Evolutionary conservation across 2,888 invertebrate species (phyloP).

Genomic region (Pammene aurita): DNA sequence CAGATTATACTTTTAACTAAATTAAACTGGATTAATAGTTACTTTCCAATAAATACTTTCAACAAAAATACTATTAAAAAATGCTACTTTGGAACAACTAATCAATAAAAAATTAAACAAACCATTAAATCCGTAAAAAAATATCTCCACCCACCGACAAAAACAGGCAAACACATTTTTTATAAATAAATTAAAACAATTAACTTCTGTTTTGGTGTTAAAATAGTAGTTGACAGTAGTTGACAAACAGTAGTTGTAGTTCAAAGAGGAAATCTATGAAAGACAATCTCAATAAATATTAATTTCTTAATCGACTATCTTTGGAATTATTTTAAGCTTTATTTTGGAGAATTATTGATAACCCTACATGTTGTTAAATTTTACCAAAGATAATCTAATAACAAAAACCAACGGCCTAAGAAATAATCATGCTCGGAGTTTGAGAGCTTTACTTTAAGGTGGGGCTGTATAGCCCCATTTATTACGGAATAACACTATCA

Average conservation of each 20-base stretch:
- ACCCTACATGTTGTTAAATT: no score
- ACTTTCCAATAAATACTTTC: neutral
- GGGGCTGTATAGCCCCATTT: no score
- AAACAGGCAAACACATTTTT: conserved; percentile 12
- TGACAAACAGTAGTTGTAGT: neutral
- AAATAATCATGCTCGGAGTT: no score
- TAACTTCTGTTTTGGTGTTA: neutral
- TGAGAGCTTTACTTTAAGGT: no score
- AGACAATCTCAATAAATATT: no score
- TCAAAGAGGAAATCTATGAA: neutral
- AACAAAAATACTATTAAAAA: neutral
- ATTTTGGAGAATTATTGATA: no score
- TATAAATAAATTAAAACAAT: neutral
- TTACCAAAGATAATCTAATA: no score
- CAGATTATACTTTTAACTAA: neutral
- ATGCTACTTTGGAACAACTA: neutral
- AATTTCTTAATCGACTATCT: no score
- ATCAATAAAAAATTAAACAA: conserved; percentile 24
- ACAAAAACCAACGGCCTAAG: no score
- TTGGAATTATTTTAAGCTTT: no score
- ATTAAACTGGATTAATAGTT: neutral
- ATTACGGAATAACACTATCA: no score
- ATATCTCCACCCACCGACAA: conserved; percentile 22
- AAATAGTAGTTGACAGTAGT: no score
- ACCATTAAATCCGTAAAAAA: conserved; percentile 27